phyloP scores from a whole-genome alignment of 2,888 invertebrate species.

The Podabrus alpinus region DNA sequence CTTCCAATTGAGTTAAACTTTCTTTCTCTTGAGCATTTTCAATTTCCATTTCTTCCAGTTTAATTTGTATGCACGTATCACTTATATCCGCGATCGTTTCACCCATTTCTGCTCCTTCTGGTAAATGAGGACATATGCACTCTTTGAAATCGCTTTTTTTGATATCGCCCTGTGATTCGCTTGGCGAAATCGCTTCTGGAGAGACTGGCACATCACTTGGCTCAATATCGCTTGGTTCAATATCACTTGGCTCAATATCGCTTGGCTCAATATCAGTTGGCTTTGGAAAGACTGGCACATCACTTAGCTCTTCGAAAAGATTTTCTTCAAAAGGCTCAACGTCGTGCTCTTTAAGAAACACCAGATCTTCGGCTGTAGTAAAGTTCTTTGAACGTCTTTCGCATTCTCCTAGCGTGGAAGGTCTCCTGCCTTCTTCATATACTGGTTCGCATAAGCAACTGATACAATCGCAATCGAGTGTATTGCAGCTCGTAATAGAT shows the following conservation, averaged over 20 bases:
- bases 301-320: not conserved
- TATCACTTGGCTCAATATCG: too few species aligned
- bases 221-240: too few species aligned
- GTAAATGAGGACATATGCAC: not conserved
- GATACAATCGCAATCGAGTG: slow-evolving; percentile 23
- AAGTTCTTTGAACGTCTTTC: not conserved
- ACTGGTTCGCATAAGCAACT: slow-evolving; percentile 19
- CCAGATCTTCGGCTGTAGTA: not conserved
- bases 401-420: not conserved
- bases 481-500: not conserved
- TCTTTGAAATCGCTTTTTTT: too few species aligned
- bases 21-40: not conserved
- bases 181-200: too few species aligned
- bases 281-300: not conserved
- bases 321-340: not conserved
- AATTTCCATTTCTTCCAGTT: not conserved
- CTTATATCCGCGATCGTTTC: not conserved
- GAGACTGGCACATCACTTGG: too few species aligned
- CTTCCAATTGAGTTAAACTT: slow-evolving; percentile 17
- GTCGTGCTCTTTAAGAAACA: not conserved
- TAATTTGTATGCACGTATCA: not conserved
- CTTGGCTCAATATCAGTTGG: too few species aligned
- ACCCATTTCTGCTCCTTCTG: not conserved
- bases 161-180: too few species aligned
- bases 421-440: not conserved